phyloP scores from a whole-genome alignment of 2,113 vertebrate genomes.

The Pontoporia blainvillei region DNA sequence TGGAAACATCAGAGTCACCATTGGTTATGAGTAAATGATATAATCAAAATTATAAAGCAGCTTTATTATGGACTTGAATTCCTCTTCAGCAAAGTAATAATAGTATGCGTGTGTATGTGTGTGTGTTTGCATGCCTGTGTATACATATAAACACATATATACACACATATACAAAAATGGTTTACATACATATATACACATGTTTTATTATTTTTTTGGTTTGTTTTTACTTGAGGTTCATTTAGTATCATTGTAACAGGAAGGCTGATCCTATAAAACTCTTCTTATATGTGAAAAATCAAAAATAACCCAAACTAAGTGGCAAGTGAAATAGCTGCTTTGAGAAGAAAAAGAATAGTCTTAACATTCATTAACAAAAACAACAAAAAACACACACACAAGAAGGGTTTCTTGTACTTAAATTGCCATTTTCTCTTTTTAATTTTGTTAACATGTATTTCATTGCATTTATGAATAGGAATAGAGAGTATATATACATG shows the following conservation, averaged over 20 bases:
- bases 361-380: conserved; percentile 26
- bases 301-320: conserved; percentile 8
- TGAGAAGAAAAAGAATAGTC: neutral
- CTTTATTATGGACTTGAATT: neutral
- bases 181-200: neutral
- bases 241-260: neutral
- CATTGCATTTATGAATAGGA: neutral
- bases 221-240: neutral
- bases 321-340: neutral
- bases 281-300: neutral
- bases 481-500: neutral
- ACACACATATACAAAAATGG: neutral
- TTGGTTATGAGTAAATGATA: neutral
- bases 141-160: neutral
- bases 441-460: conserved; percentile 5
- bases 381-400: neutral
- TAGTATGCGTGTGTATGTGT: neutral
- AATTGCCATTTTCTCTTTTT: conserved; percentile 12
- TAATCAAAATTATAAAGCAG: neutral
- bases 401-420: neutral
- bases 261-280: conserved; percentile 19
- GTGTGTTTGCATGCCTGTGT: neutral
- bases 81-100: neutral
- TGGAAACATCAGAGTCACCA: neutral
- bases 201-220: neutral